phyloP scores from a whole-genome alignment of 2,797 vertebrate species.

The Anguilla obscura region DNA sequence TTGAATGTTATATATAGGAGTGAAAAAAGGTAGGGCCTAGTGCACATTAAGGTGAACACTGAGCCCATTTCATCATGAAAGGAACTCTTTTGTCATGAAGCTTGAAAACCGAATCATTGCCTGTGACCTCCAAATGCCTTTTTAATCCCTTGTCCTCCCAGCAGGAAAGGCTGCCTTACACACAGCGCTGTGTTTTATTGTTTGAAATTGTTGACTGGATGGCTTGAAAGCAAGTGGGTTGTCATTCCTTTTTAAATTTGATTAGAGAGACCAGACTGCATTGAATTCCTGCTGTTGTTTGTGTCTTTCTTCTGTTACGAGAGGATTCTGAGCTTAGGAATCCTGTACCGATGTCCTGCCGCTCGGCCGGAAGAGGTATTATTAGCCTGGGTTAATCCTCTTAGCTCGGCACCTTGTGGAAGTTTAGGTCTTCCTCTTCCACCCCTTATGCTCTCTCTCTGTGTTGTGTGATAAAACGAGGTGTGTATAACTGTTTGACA shows the following conservation, averaged over 20 bases:
- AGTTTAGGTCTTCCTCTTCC: not conserved
- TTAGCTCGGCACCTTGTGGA: not conserved
- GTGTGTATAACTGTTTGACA: not conserved
- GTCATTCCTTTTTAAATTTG: not conserved
- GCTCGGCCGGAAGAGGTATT: not conserved
- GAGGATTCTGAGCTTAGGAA: not conserved
- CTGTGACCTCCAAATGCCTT: conserved; percentile 9
- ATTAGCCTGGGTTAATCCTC: conserved; percentile 18
- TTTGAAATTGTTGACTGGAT: not conserved
- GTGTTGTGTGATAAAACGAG: not conserved
- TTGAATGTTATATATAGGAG: not conserved
- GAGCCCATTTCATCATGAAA: not conserved
- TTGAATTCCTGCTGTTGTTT: not conserved
- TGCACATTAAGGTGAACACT: not conserved
- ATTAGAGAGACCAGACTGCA: not conserved
- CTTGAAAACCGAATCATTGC: not conserved
- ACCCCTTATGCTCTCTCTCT: not conserved
- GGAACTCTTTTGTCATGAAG: not conserved
- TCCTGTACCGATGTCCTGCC: not conserved
- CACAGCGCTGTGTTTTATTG: not conserved
- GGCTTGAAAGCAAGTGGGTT: not conserved
- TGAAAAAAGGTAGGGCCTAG: not conserved
- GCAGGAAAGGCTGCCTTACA: not conserved
- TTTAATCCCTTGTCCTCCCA: not conserved
- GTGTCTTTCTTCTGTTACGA: not conserved